Conservation (phyloP, 1,140 invertebrate genomes). For the Scaptomyza graminum region DNA sequence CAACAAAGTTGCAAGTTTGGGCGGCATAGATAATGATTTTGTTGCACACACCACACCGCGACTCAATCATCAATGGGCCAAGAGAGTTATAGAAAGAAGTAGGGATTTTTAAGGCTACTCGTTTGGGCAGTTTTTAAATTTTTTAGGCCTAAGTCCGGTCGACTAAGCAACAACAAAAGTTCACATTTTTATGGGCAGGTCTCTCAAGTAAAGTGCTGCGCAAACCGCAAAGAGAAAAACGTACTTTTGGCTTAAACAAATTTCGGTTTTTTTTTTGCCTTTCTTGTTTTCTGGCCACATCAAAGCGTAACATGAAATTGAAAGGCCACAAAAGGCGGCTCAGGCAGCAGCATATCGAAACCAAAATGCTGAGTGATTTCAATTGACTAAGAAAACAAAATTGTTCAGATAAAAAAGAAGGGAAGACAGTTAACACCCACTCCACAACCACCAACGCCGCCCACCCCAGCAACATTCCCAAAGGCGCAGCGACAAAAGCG, state of each 20-base stretch:
- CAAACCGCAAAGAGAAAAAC: slow-evolving; percentile 53
- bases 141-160: slow-evolving; percentile 43
- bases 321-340: slow-evolving; percentile 61
- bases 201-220: slow-evolving; percentile 40
- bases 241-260: slow-evolving; percentile 60
- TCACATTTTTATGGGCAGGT: slow-evolving; percentile 61
- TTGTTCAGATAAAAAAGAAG: slow-evolving; percentile 22
- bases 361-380: slow-evolving; percentile 71
- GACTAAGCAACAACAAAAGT: slow-evolving; percentile 55
- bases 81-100: neutral
- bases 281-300: slow-evolving; percentile 54
- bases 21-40: slow-evolving; percentile 30
- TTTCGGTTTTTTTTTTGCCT: slow-evolving; percentile 36
- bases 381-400: slow-evolving; percentile 83
- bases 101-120: neutral
- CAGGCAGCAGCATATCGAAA: slow-evolving; percentile 56
- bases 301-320: slow-evolving; percentile 65
- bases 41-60: slow-evolving; percentile 3
- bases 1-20: slow-evolving; percentile 31
- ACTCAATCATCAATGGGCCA: neutral
- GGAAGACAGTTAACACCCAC: neutral
- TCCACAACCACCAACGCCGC: neutral
- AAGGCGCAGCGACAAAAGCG: slow-evolving; percentile 72
- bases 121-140: neutral
- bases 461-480: slow-evolving; percentile 5